phyloP scores from a whole-genome alignment of 2,113 vertebrate species.

The Brachyistius frenatus region DNA sequence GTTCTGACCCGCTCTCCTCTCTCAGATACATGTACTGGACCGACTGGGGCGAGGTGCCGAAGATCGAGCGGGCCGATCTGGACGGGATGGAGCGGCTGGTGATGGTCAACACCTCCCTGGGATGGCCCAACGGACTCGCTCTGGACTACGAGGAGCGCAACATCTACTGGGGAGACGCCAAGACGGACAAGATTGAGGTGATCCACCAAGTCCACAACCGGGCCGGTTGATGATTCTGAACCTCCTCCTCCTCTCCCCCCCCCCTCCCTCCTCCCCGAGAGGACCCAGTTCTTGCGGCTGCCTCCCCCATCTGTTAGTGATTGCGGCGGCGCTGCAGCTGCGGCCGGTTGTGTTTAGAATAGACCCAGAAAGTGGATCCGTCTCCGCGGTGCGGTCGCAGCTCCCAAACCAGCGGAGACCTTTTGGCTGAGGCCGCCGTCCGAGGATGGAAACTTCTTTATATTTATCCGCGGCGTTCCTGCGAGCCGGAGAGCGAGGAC shows the following conservation, averaged over 20 bases:
- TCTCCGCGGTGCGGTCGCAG: constrained; percentile 82
- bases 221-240: too few relatives aligned
- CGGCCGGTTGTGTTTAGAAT: constrained; percentile 86
- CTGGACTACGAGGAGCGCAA: constrained; percentile 92
- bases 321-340: constrained; percentile 84
- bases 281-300: constrained; percentile 76
- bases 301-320: constrained; percentile 87
- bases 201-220: too few relatives aligned
- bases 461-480: constrained; percentile 58
- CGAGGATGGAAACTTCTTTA: constrained; percentile 80
- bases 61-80: constrained; percentile 95
- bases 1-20: not conserved
- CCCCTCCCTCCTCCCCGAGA: constrained; percentile 15
- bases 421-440: constrained; percentile 72
- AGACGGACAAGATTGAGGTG: constrained; percentile 91
- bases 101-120: constrained; percentile 95
- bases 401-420: constrained; percentile 78
- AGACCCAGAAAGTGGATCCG: constrained; percentile 84
- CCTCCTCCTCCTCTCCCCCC: not conserved
- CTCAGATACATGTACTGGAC: constrained; percentile 98
- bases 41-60: constrained; percentile 96
- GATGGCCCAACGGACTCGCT: constrained; percentile 97
- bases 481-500: not conserved
- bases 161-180: constrained; percentile 99
- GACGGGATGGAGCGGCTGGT: constrained; percentile 93